Conservation (phyloP, 35 echinoderm and acorn worm genomes). For the Holothuria glaberrima region DNA sequence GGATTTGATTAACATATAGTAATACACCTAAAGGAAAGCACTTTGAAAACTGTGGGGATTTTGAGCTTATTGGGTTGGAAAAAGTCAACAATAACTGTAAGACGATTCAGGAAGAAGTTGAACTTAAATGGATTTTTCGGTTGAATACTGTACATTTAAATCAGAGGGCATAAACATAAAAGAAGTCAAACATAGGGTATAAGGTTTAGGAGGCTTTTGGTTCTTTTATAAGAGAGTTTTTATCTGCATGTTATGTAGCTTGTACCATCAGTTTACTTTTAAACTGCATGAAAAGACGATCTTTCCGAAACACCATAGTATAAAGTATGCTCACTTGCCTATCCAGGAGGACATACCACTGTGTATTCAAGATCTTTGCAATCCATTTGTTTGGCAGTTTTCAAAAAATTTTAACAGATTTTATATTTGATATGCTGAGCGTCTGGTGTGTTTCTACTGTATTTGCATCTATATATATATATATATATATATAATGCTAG, state of each 20-base stretch:
- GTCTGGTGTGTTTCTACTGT: too few relatives aligned
- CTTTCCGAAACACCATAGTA: not conserved
- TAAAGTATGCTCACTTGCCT: not conserved
- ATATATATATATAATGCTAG: too few relatives aligned
- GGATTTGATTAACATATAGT: not conserved
- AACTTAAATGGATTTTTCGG: constrained; percentile 3
- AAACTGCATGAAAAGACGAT: not conserved
- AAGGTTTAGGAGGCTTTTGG: not conserved
- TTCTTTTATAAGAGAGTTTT: not conserved
- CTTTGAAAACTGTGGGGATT: too few relatives aligned
- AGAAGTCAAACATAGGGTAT: too few relatives aligned
- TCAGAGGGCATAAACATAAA: too few relatives aligned
- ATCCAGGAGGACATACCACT: not conserved
- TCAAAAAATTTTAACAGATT: too few relatives aligned
- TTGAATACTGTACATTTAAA: not conserved
- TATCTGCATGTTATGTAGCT: not conserved
- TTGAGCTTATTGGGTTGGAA: too few relatives aligned
- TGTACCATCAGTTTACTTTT: not conserved
- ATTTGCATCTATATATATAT: too few relatives aligned
- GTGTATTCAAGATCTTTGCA: not conserved
- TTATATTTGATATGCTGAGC: too few relatives aligned
- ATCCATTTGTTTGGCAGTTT: not conserved
- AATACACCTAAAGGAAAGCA: not conserved
- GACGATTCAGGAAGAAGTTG: constrained; percentile 12
- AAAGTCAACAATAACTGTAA: too few relatives aligned